Evolutionary conservation across 2,797 vertebrate species (phyloP), one percentile per base, ranked within the genome.

Genomic region (Monodelphis domestica): DNA sequence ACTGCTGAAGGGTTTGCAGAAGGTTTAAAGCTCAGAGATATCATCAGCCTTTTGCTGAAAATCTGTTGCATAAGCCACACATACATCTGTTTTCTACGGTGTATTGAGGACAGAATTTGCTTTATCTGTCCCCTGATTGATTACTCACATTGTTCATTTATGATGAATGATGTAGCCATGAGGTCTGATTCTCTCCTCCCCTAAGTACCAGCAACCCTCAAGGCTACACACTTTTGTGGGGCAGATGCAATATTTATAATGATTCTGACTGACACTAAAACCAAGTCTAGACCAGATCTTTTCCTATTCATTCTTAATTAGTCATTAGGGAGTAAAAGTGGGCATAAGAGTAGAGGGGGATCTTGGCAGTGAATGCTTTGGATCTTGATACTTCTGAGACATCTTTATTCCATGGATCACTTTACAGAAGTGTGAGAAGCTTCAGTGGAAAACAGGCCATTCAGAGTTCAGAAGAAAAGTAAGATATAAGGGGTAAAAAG

Each of bases 401-500:
- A 89, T 54, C 55, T 54, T 52, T 95, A 96, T 92, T 90, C 70
- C 89, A 4, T 9, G 30, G 89, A 30, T 90, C 5, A 54, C 84
- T 45, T 91, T 56, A 17, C 84, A 21, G 21, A 52, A 93, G 30
- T 89, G 57, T 88, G 0, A 55, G 1, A 87, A 70, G 10, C 28
- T 94, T 94, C 57, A 53, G 28, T 91, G 90, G 95, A 93, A 91
- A 95, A 53, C 59, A 93, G 28, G 1, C 90, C 63, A 92, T 90
- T 38, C 90, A 94, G 95, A 91, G 88, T n/a, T 89, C 84, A 91
- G 52, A 88, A 90, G 12, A 91, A 29, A 63, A 87, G 45, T 26
- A 90, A 26, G 90, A 90, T 21, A 45, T 95, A 5, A 93, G 4
- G 12, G 51, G 26, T 28, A 26, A 56, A 30, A 59, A 21, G 14